Evolutionary conservation across 30 jellyfish, hydroid and myxozoan genomes (phyloP).

Genomic region (Pelagia noctiluca): DNA sequence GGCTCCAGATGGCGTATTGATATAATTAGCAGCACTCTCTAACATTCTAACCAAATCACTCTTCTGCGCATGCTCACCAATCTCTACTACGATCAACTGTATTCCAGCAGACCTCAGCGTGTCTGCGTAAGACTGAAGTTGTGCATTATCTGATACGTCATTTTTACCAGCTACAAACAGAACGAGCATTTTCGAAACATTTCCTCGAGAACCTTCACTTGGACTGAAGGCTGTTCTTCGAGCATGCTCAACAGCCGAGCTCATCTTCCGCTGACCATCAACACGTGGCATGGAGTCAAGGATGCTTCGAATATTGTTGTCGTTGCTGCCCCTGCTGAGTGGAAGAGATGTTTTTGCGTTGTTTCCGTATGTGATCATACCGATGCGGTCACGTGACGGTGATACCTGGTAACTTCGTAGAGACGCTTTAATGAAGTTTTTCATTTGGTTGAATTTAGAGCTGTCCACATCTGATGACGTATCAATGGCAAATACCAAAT

Average conservation of each 20-base stretch:
- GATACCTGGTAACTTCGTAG: conserved; percentile 60
- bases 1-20: conserved; percentile 1
- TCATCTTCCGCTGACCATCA: conserved; percentile 17
- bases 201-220: conserved; percentile 64
- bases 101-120: conserved; percentile 58
- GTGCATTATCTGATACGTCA: conserved; percentile 21
- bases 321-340: conserved; percentile 21
- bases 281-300: conserved; percentile 16
- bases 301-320: background rate
- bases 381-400: conserved; percentile 56
- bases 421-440: conserved; percentile 45
- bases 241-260: conserved; percentile 13
- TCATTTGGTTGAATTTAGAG: conserved; percentile 21
- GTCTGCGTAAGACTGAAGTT: conserved; percentile 43
- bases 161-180: conserved; percentile 52
- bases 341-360: conserved; percentile 43
- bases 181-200: conserved; percentile 68
- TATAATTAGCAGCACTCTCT: conserved; percentile 42
- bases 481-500: conserved; percentile 69
- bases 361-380: conserved; percentile 50
- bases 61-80: conserved; percentile 13
- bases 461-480: conserved; percentile 35
- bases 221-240: conserved; percentile 39
- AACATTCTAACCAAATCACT: conserved; percentile 33
- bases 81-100: conserved; percentile 37